Conservation (phyloP, 2,797 vertebrate genomes). For the Gymnothorax reevesii region DNA sequence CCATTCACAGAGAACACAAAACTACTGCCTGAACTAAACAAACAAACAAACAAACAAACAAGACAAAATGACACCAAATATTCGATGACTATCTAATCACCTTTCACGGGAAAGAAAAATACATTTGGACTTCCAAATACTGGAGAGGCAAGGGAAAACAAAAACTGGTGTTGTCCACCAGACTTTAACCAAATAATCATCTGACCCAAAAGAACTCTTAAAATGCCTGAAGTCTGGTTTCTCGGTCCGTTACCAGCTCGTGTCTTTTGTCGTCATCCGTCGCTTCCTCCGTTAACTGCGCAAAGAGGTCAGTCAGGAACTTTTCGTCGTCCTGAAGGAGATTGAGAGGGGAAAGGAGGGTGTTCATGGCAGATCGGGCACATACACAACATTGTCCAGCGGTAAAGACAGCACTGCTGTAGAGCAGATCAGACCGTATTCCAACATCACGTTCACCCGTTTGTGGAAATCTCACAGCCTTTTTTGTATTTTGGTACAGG, state of each 20-base stretch:
- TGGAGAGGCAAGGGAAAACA: background rate
- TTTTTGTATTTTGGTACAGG: background rate
- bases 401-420: background rate
- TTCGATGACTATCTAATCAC: too few relatives aligned
- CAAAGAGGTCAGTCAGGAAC: slow-evolving; percentile 99
- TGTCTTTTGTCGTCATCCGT: slow-evolving; percentile 98
- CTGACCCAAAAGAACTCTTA: background rate
- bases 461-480: background rate
- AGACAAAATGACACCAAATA: too few relatives aligned
- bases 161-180: background rate
- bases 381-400: background rate
- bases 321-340: slow-evolving; percentile 92
- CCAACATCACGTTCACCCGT: background rate
- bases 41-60: too few relatives aligned
- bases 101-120: too few relatives aligned
- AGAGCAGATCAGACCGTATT: background rate
- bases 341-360: slow-evolving; percentile 33
- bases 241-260: slow-evolving; percentile 83
- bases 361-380: background rate
- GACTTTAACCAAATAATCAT: background rate
- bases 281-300: slow-evolving; percentile 98
- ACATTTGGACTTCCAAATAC: too few relatives aligned
- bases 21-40: background rate
- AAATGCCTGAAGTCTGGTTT: background rate
- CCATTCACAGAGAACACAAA: background rate